phyloP scores from a whole-genome alignment of 2,797 vertebrate genomes.

The Gymnoscopelus microlampas region DNA sequence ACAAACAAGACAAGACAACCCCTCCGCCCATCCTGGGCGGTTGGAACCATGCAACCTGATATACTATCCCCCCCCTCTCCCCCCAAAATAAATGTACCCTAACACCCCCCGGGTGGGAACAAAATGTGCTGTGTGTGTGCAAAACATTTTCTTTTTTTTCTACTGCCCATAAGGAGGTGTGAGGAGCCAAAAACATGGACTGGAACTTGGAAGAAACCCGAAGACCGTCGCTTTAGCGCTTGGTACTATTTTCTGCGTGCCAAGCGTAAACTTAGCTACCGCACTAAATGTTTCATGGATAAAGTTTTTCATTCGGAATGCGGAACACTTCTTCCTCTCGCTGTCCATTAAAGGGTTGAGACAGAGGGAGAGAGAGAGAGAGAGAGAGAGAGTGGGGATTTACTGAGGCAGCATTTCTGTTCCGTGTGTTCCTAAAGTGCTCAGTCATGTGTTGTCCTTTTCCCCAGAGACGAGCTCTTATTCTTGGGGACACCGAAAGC shows the following conservation, averaged over 20 bases:
- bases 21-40: constrained; percentile 32
- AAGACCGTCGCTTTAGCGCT: constrained; percentile 58
- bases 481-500: constrained; percentile 45
- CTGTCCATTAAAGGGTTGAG: constrained; percentile 65
- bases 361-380: not conserved
- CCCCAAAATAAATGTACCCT: constrained; percentile 44
- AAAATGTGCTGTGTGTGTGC: constrained; percentile 45
- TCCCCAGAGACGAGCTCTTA: constrained; percentile 55
- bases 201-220: constrained; percentile 6
- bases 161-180: constrained; percentile 48
- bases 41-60: constrained; percentile 54
- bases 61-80: constrained; percentile 30
- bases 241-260: constrained; percentile 35
- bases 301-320: constrained; percentile 70
- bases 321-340: constrained; percentile 57
- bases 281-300: constrained; percentile 77
- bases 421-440: constrained; percentile 59
- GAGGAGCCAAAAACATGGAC: constrained; percentile 24
- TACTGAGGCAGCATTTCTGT: constrained; percentile 59
- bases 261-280: constrained; percentile 54
- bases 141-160: constrained; percentile 29
- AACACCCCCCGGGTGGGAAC: constrained; percentile 47
- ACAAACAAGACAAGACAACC: constrained; percentile 57
- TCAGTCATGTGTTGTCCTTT: constrained; percentile 45
- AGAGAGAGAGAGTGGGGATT: constrained; percentile 52